Base-by-base conservation (phyloP, 2,888 invertebrate species). In the Oscheius sp. region DNA sequence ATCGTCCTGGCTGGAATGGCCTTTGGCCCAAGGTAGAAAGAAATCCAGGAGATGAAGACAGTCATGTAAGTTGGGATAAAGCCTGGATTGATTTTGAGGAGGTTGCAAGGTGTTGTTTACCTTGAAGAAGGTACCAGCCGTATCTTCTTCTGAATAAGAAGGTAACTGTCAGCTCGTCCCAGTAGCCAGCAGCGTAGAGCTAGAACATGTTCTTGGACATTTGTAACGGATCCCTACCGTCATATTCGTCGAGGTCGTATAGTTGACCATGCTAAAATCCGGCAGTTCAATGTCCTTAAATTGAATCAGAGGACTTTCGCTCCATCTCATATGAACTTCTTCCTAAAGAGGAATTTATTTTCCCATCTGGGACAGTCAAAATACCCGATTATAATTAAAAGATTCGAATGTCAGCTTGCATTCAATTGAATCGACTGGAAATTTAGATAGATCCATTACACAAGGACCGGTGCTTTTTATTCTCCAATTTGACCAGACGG, bases 21-120 rank as follows among this genome's bases (percentile, higher is more conserved):
- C 58, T 80, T 77, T 3, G 87, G 86, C 0, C 87, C 87, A 23
- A 87, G 74, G 64, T 87, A 87, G 74, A 87, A 88, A 18, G 87
- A 86, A 66, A 88, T 88, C 88, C 88, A 88, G 5, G 86, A 86
- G 23, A 88, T 88, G 82, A 88, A 88, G 1, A 82, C 79, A 6
- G 86, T 87, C 83, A 88, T 81, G 69, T 88, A 88, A 13, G 88
- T 88, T 23, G 88, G 88, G 61, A 88, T 86, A 76, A 86, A 88
- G 18, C 86, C 84, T 83, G 27, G 46, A 23, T 5, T 35, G 1
- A 12, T 2, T 61, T 1, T 23, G 2, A 16, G 2, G 9, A 35
- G n/a, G 46, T 29, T 21, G 63, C 13, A 25, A 46, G 3, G 63
- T n/a, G 16, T 5, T 7, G 29, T 1, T 18, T 29, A 74, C 87